Evolutionary conservation across 2,888 invertebrate genomes (phyloP).

Genomic region (Mactromeris polynyma): DNA sequence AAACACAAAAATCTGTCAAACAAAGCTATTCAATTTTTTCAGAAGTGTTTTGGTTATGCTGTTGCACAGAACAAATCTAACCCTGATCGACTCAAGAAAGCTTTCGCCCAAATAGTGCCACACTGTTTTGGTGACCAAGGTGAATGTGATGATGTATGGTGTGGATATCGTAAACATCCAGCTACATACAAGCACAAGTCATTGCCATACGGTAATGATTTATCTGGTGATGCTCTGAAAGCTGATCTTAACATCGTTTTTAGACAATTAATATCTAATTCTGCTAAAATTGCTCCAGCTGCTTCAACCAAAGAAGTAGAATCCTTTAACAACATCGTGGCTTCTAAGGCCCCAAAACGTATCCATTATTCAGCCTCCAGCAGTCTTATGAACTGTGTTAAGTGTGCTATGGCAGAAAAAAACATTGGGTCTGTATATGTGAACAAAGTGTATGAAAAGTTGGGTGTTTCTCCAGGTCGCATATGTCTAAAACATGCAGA

Average conservation of each 20-base stretch:
- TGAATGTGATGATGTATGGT: conserved; percentile 28
- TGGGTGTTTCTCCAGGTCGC: conserved; percentile 53
- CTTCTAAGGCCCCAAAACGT: conserved; percentile 55
- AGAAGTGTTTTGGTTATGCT: conserved; percentile 60
- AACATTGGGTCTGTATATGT: conserved; percentile 44
- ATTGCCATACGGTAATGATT: conserved; percentile 43
- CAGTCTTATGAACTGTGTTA: conserved; percentile 31
- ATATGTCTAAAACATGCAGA: neutral
- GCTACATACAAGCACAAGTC: conserved; percentile 31
- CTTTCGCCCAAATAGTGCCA: conserved; percentile 40
- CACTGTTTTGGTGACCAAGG: conserved; percentile 53
- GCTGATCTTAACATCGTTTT: conserved; percentile 39
- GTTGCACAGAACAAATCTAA: conserved; percentile 51
- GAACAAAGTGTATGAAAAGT: conserved; percentile 12
- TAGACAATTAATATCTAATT: conserved; percentile 31
- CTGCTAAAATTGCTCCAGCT: conserved; percentile 52
- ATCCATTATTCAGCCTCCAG: conserved; percentile 45
- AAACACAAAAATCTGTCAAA: conserved; percentile 53
- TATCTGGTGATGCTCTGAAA: conserved; percentile 23
- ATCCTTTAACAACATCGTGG: conserved; percentile 59
- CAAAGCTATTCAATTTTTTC: conserved; percentile 45
- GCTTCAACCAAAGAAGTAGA: conserved; percentile 55
- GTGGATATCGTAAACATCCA: conserved; percentile 30
- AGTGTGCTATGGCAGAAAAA: conserved; percentile 53
- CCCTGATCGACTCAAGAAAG: conserved; percentile 13